Evolutionary conservation across 2,888 invertebrate species (phyloP).

Genomic region (Ectemnius continuus): DNA sequence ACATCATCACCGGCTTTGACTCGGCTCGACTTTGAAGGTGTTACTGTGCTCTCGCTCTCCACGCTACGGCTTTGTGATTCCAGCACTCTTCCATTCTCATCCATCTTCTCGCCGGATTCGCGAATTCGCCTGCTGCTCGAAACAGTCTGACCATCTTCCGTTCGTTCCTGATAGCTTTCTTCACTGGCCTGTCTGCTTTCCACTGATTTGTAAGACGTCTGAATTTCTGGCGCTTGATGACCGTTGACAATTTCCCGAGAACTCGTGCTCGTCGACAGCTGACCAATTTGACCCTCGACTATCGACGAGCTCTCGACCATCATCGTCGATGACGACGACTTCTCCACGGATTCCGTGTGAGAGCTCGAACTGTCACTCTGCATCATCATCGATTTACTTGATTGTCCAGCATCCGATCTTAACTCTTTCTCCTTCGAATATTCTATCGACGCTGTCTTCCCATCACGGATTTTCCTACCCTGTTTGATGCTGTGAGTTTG

Average conservation of each 20-base stretch:
- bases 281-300: conserved; percentile 37
- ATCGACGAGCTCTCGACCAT: conserved; percentile 49
- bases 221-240: conserved; percentile 15
- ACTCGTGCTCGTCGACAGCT: conserved; percentile 2
- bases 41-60: conserved; percentile 60
- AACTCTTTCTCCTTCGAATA: conserved; percentile 8
- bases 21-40: conserved; percentile 38
- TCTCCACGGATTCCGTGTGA: conserved; percentile 41
- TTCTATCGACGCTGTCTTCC: neutral
- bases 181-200: conserved; percentile 61
- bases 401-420: conserved; percentile 7
- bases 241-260: conserved; percentile 19
- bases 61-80: conserved; percentile 62
- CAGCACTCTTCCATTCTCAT: conserved; percentile 66
- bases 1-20: conserved; percentile 35
- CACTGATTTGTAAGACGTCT: conserved; percentile 54
- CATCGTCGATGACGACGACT: conserved; percentile 49
- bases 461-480: conserved; percentile 14
- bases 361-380: conserved; percentile 43
- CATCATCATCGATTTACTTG: conserved; percentile 22
- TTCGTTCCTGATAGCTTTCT: conserved; percentile 58
- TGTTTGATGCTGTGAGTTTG: conserved; percentile 55
- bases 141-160: conserved; percentile 63
- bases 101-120: conserved; percentile 59
- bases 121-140: conserved; percentile 62